Evolutionary conservation across 1,140 invertebrate genomes (phyloP).

Genomic region (Scylla paramamosain): DNA sequence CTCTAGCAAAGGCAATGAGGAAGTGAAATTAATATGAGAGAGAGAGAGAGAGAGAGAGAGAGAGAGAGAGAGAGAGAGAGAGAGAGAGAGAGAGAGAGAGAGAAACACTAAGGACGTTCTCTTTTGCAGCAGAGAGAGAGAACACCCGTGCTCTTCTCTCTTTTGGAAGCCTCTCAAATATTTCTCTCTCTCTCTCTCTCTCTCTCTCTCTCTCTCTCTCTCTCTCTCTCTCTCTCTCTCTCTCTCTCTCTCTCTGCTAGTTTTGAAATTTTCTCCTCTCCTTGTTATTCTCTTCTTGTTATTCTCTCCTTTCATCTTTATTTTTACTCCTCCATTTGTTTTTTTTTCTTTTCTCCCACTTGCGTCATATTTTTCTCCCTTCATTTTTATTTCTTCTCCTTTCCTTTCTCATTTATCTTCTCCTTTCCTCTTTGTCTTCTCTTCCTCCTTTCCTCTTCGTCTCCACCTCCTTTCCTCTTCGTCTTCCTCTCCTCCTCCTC

Average conservation of each 20-base stretch:
- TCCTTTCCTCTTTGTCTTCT: background rate
- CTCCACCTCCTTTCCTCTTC: too few relatives aligned
- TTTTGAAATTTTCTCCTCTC: background rate
- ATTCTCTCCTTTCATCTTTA: too few relatives aligned
- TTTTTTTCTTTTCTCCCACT: background rate
- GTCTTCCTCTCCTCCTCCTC: too few relatives aligned
- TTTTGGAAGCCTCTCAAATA: background rate
- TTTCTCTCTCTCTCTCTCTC: slow-evolving; percentile 27
- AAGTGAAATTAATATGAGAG: too few relatives aligned
- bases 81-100: slow-evolving; percentile 37
- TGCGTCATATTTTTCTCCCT: background rate
- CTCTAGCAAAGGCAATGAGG: too few relatives aligned
- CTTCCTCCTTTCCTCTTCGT: background rate
- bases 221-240: slow-evolving; percentile 25
- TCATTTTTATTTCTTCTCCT: too few relatives aligned
- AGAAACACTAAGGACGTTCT: background rate
- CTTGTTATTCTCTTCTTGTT: too few relatives aligned
- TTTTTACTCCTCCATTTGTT: background rate
- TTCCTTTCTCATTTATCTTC: background rate
- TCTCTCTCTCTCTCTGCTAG: background rate
- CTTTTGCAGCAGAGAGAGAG: too few relatives aligned
- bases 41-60: too few relatives aligned
- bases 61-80: background rate
- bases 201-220: background rate
- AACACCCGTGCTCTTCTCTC: too few relatives aligned